These are phyloP conservation scores for Colletes latitarsis DNA, from an alignment of 1,140 invertebrate species.

Conservation along the genomic window DNA sequence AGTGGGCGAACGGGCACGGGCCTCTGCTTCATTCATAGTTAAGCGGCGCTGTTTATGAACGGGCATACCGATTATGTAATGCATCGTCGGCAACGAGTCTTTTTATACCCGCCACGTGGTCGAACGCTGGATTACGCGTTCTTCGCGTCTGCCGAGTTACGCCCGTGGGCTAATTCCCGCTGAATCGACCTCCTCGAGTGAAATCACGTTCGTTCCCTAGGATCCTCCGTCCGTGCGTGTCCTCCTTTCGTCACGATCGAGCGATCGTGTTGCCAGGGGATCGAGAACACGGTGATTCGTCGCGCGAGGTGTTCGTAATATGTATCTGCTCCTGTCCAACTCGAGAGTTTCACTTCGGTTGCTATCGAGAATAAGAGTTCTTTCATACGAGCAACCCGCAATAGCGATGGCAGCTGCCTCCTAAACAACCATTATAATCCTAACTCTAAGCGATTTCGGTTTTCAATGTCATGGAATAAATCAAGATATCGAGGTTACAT, in stretches of 20 bases:
- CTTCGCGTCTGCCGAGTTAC: slow-evolving; percentile 36
- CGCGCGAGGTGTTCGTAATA: no score
- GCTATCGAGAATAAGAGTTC: no score
- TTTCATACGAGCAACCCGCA: no score
- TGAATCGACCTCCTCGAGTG: neutral
- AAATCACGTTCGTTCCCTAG: neutral
- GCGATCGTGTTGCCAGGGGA: neutral
- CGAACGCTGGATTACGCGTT: slow-evolving; percentile 50
- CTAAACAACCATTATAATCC: no score
- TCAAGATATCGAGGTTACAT: no score
- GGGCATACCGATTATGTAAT: slow-evolving; percentile 73
- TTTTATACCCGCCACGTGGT: slow-evolving; percentile 67
- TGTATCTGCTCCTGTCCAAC: no score
- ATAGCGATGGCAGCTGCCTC: no score
- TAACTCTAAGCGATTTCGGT: no score
- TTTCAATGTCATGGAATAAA: no score
- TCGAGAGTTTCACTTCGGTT: no score
- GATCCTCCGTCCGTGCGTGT: neutral
- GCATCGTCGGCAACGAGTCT: slow-evolving; percentile 63
- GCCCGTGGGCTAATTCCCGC: slow-evolving; percentile 10
- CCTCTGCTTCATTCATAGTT: slow-evolving; percentile 73
- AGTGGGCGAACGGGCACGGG: slow-evolving; percentile 52
- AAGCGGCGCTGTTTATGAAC: slow-evolving; percentile 71
- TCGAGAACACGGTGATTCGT: no score
- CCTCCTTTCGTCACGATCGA: neutral